Evolutionary conservation across 2,797 vertebrate species (phyloP).

Genomic region (Mormyrops attenuatus): DNA sequence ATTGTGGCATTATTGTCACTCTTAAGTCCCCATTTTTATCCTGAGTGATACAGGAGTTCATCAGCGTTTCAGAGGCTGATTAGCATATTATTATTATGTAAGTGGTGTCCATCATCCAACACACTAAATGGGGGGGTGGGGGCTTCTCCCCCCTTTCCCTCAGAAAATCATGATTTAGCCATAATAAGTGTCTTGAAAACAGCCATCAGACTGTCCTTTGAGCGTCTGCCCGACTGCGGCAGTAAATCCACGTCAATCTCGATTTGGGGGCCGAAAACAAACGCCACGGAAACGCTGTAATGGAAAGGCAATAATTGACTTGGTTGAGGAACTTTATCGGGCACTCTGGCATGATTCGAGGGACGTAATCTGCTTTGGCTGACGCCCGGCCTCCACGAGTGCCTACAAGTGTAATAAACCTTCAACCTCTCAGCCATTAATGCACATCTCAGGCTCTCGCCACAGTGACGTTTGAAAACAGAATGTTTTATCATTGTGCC

Average conservation of each 20-base stretch:
- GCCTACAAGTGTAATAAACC: conserved; percentile 61
- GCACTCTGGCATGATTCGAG: conserved; percentile 62
- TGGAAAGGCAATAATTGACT: conserved; percentile 74
- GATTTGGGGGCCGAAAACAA: conserved; percentile 59
- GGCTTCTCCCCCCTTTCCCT: conserved; percentile 41
- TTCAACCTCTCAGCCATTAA: conserved; percentile 65
- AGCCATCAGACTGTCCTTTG: conserved; percentile 61
- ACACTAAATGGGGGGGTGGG: conserved; percentile 61
- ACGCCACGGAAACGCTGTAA: conserved; percentile 40
- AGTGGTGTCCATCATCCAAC: conserved; percentile 59
- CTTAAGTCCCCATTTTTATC: conserved; percentile 40
- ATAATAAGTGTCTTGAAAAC: conserved; percentile 57
- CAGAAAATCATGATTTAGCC: conserved; percentile 49
- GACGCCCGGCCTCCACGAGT: conserved; percentile 54
- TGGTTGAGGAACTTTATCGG: conserved; percentile 66
- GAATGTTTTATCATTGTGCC: conserved; percentile 65
- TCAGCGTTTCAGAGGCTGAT: conserved; percentile 57
- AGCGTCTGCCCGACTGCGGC: conserved; percentile 54
- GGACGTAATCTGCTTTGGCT: conserved; percentile 65
- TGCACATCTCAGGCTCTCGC: conserved; percentile 64
- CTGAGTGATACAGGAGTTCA: conserved; percentile 49
- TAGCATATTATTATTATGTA: conserved; percentile 51
- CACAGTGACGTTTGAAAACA: conserved; percentile 70
- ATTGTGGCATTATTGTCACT: conserved; percentile 47
- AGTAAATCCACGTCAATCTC: conserved; percentile 71